These are phyloP conservation scores for Zaprionus lachaisei DNA, from an alignment of 1,140 invertebrate genomes.

Conservation along the genomic window DNA sequence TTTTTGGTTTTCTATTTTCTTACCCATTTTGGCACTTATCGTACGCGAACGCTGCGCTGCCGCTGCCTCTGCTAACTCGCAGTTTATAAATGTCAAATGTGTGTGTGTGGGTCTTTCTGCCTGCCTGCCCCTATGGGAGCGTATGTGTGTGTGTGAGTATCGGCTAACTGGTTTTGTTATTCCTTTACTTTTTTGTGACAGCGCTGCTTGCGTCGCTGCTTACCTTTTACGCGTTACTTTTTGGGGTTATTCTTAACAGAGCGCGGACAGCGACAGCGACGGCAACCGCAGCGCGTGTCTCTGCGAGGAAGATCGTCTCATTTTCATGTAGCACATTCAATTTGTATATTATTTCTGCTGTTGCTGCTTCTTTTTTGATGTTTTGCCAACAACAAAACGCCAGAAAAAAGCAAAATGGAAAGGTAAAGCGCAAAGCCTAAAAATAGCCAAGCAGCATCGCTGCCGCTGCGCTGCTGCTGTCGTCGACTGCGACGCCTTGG, in stretches of 20 bases:
- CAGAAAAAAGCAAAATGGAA: conserved; percentile 27
- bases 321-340: conserved; percentile 72
- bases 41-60: conserved; percentile 8
- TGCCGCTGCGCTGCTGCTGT: conserved; percentile 22
- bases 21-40: conserved; percentile 58
- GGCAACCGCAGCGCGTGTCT: background rate
- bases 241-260: conserved; percentile 78
- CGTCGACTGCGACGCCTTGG: conserved; percentile 55
- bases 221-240: conserved; percentile 77
- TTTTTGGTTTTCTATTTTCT: conserved; percentile 42
- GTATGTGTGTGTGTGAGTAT: conserved; percentile 46
- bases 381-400: conserved; percentile 71
- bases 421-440: conserved; percentile 68
- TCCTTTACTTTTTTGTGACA: conserved; percentile 55
- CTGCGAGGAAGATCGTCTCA: conserved; percentile 40
- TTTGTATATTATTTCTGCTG: conserved; percentile 35
- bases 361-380: conserved; percentile 44
- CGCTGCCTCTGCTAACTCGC: conserved; percentile 2
- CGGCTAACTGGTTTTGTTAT: conserved; percentile 75
- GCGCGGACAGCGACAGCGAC: background rate
- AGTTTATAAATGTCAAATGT: conserved; percentile 49
- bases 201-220: conserved; percentile 40
- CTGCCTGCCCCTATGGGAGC: conserved; percentile 13
- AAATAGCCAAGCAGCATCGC: conserved; percentile 69
- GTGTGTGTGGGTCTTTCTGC: conserved; percentile 13